phyloP scores from a whole-genome alignment of 2,888 invertebrate genomes.

The Zygaena filipendulae region DNA sequence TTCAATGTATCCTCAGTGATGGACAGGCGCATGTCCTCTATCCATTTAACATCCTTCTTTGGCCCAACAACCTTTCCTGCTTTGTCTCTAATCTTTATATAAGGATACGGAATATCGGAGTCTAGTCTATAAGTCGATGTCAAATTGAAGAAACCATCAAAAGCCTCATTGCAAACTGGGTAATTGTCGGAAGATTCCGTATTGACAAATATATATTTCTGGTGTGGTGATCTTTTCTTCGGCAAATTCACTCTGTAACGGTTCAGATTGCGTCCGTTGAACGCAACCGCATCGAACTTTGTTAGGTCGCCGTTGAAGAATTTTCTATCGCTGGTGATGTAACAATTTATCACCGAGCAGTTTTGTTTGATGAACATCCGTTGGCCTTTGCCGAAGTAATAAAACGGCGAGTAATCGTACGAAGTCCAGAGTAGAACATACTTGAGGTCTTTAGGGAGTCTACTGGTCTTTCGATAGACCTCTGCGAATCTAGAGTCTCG shows the following conservation, averaged over 20 bases:
- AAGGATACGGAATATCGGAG: slow-evolving; percentile 45
- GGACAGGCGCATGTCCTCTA: slow-evolving; percentile 14
- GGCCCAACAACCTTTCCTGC: slow-evolving; percentile 39
- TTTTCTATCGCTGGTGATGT: slow-evolving; percentile 31
- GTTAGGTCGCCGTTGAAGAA: slow-evolving; percentile 31
- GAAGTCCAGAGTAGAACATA: slow-evolving; percentile 46
- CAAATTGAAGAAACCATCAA: slow-evolving; percentile 53
- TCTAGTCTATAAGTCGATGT: slow-evolving; percentile 49
- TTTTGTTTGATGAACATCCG: slow-evolving; percentile 38
- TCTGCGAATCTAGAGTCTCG: slow-evolving; percentile 36
- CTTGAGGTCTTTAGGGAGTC: slow-evolving; percentile 33
- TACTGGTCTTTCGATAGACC: slow-evolving; percentile 33
- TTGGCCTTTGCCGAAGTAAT: slow-evolving; percentile 34
- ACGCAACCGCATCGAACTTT: slow-evolving; percentile 42
- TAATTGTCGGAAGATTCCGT: slow-evolving; percentile 49
- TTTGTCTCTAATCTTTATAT: slow-evolving; percentile 33
- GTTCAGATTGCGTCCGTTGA: slow-evolving; percentile 39
- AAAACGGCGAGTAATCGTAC: slow-evolving; percentile 33
- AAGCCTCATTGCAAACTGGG: slow-evolving; percentile 33
- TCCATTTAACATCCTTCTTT: slow-evolving; percentile 30
- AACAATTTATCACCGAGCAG: slow-evolving; percentile 42
- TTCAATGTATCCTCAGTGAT: slow-evolving; percentile 22
- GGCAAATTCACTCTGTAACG: slow-evolving; percentile 24
- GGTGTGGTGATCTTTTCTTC: slow-evolving; percentile 26
- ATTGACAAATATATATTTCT: slow-evolving; percentile 48